Evolutionary conservation across 2,888 invertebrate genomes (phyloP).

Genomic region (Agrochola litura): DNA sequence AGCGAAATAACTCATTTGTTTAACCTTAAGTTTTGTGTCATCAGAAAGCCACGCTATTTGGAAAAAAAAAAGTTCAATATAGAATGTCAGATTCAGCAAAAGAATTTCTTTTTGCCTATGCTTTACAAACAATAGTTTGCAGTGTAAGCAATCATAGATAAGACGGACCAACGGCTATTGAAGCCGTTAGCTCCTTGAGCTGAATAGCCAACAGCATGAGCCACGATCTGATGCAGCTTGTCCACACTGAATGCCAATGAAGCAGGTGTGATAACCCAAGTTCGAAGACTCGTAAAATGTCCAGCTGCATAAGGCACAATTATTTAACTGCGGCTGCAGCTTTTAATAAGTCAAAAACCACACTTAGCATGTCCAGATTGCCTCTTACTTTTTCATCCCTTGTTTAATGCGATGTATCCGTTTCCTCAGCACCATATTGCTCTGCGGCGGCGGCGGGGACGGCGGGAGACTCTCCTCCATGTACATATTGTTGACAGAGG

Average conservation of each 20-base stretch:
- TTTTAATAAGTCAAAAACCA: background rate
- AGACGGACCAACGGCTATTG: background rate
- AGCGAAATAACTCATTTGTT: background rate
- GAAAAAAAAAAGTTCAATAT: background rate
- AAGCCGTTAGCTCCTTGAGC: too few species aligned
- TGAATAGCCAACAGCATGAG: background rate
- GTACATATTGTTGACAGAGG: constrained; percentile 78
- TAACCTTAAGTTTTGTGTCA: background rate
- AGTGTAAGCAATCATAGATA: background rate
- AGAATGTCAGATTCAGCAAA: background rate
- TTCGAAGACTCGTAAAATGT: background rate
- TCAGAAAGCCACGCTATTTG: background rate
- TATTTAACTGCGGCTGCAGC: background rate
- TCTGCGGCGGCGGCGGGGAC: constrained; percentile 93
- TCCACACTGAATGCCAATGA: constrained; percentile 2
- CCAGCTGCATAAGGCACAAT: background rate
- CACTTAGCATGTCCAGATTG: background rate
- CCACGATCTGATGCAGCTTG: background rate
- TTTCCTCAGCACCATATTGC: constrained; percentile 96
- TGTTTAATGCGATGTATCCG: constrained; percentile 96
- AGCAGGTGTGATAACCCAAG: background rate
- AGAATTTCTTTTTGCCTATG: background rate
- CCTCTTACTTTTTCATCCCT: constrained; percentile 94
- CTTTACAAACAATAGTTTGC: background rate
- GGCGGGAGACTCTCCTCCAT: constrained; percentile 89